Percentiles rank a stretch among this genome's conserved stretches.
phyloP scores from a whole-genome alignment of 2,888 invertebrate species.

The Cerastoderma edule region DNA sequence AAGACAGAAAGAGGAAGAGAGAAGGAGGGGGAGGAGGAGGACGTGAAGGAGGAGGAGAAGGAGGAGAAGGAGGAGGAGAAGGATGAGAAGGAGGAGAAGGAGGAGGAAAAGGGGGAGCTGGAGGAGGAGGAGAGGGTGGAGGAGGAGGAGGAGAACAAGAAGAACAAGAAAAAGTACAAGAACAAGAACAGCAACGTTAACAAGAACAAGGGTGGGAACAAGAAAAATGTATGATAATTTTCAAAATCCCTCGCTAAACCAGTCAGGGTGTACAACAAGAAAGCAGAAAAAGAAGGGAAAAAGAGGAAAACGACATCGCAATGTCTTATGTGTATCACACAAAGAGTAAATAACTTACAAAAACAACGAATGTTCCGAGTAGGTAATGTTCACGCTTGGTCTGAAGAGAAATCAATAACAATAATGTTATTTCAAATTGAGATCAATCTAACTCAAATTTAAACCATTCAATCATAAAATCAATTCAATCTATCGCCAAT shows the following conservation, averaged over 20 bases:
- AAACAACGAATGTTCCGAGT: constrained; percentile 43
- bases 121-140: too few species aligned
- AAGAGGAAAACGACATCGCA: not conserved
- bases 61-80: not conserved
- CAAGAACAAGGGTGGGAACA: not conserved
- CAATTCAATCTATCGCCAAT: not conserved
- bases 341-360: constrained; percentile 45
- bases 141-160: too few species aligned
- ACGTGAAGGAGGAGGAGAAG: not conserved
- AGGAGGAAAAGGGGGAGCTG: too few species aligned
- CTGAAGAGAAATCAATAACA: constrained; percentile 23
- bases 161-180: not conserved
- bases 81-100: too few species aligned
- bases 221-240: not conserved
- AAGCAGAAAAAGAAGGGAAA: not conserved
- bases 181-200: not conserved
- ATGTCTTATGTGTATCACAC: not conserved
- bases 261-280: too few species aligned
- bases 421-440: not conserved
- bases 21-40: not conserved
- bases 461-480: not conserved
- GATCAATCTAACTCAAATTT: not conserved
- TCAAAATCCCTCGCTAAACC: too few species aligned
- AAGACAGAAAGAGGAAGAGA: too few species aligned
- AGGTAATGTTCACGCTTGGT: constrained; percentile 21